Evolutionary conservation across 2,888 invertebrate species (phyloP), one percentile per base, ranked within the genome.

Genomic region (Gryllus longicercus): DNA sequence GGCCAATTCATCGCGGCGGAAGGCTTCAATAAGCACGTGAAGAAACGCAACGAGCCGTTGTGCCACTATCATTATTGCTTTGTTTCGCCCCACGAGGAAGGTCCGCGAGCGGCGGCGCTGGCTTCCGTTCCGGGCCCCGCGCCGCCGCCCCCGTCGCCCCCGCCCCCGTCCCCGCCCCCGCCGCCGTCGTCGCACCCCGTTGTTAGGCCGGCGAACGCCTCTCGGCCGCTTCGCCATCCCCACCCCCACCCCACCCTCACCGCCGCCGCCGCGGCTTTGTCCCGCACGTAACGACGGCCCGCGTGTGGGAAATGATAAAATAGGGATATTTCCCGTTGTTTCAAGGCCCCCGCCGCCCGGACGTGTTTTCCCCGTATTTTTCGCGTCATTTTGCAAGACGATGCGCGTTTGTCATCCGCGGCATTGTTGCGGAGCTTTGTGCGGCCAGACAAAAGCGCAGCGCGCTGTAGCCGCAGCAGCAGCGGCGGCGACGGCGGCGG

Each of bases 1-100:
- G n/a, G 63, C 63, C 63, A 63, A 63, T 63, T 63, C 63, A 63
- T 63, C 63, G 63, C 63, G 63, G 63, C 63, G 63, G 63, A 63
- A 63, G 63, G 63, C 63, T 63, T 63, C 63, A 63, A 63, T 63
- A 63, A 63, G 63, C 63, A 63, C 63, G 63, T 63, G 63, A 63
- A 63, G 63, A 63, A 63, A 63, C 63, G 63, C 63, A 63, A 63
- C 63, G 63, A 63, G 63, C 16, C 63, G 63, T 63, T 63, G 63
- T 63, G 63, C 63, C 16, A 63, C 63, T 63, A 63, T 63, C 63
- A 63, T 63, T 63, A 63, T 63, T 63, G 63, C 63, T 63, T 63
- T 63, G 63, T 63, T 63, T 63, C 63, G 63, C n/a, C n/a, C 63
- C 16, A 14, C 16, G 63, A 63, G 63, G 63, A 63, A 63, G 63